Evolutionary conservation across 2,797 vertebrate genomes (phyloP), one percentile per base, ranked within the genome.

Genomic region (Chelon labrosus): DNA sequence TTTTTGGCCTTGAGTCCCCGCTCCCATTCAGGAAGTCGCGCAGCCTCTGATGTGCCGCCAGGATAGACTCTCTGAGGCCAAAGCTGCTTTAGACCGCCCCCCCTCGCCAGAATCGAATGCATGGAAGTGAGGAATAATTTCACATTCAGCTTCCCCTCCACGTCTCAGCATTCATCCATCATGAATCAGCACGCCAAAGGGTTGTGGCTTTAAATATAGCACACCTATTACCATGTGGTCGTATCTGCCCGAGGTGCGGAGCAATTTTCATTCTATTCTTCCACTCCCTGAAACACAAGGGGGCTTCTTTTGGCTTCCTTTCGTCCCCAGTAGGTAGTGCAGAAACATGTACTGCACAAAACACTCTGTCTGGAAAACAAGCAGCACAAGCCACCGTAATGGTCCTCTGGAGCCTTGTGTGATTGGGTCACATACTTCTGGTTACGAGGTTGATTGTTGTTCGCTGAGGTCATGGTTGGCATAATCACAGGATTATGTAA

Each of bases 1-100:
- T 80, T 86, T 68, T 83, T 89, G 77, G 78, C 87, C 80, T 78
- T 59, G 60, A 35, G 74, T 86, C 65, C 31, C 79, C 71, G 66
- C 89, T 87, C 80, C 83, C 70, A 78, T 79, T 87, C 91, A 93
- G 93, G 88, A 94, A 92, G 90, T 87, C 8, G 25, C 66, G 41
- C 64, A 69, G 64, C 82, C 77, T 93, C 77, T 92, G 86, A 93
- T 88, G 86, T 80, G 50, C 77, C 59, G 91, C 93, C 92, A 94
- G 79, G 75, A 77, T 54, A 13, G 63, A 77, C 75, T 79, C 58
- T 79, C 17, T 25, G 47, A 80, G 61, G 75, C 81, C 83, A 75
- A 41, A 72, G 42, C 70, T 50, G 63, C 74, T 78, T 70, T 2
- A n/a, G 54, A 77, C 56, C 70, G 44, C 22, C 22, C 61, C 50